Base-by-base conservation (phyloP, 2,888 invertebrate genomes). In the Cosmorhoe ocellata region DNA sequence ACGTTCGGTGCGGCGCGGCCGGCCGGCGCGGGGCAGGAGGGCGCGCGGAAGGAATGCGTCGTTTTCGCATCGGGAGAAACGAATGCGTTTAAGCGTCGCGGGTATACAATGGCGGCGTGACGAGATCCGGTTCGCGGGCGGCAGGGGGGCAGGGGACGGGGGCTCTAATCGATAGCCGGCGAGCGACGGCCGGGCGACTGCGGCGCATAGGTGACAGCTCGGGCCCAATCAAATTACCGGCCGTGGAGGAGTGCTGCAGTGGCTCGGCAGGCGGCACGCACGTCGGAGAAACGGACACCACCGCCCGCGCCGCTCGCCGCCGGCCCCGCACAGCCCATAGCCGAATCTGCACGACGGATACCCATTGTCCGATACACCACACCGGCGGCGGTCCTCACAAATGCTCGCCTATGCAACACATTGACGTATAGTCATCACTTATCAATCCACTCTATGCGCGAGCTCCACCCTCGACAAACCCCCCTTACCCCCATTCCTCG, bases 61-160 rank as follows among this genome's bases (percentile, higher is more conserved):
- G 89, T 89, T 89, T 89, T 90, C 89, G 89, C 89, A 90, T 89
- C 88, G 88, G 89, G 89, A 90, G 89, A 90, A 90, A 89, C 89
- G 89, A 90, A 90, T 90, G 89, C 89, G 89, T 88, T 88, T 88
- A 89, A 89, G 89, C 88, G 86, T 88, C 89, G 89, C 88, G 88
- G 85, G 87, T 88, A 89, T 84, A 89, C 89, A 89, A 89, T 88
- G 88, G 89, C 89, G 88, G 88, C 88, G 89, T 88, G 89, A 90
- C 89, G 89, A 89, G 88, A 90, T 88, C 89, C 89, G 89, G 89
- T 88, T 88, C 89, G 87, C 87, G 86, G 86, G 84, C 78, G 81
- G 79, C 74, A 80, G 74, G 84, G 83, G 81, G 81, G 72, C 76
- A 71, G 76, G 76, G 79, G 76, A 69, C 75, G 83, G 81, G 79